Conservation (phyloP, 2,888 invertebrate species). For the Troides aeacus region DNA sequence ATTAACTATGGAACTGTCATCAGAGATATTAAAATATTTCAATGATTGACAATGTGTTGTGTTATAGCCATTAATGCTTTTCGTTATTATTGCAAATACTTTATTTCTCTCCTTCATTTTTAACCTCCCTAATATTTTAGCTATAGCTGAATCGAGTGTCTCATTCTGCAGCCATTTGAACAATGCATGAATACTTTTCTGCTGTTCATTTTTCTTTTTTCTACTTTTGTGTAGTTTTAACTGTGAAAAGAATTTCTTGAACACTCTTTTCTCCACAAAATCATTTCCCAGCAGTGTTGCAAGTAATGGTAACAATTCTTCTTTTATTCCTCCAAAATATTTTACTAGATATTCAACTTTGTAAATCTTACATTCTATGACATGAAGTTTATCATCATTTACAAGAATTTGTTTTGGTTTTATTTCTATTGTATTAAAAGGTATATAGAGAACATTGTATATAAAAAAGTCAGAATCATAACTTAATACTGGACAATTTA, state of each 20-base stretch:
- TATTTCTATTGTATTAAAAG: conserved; percentile 83
- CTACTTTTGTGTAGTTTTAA: conserved; percentile 80
- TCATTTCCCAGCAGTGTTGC: conserved; percentile 95
- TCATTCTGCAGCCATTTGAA: conserved; percentile 88
- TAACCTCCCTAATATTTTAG: conserved; percentile 82
- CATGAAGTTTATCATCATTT: conserved; percentile 55
- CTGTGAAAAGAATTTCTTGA: conserved; percentile 85
- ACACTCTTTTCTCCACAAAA: conserved; percentile 85
- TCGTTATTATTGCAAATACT: conserved; percentile 80
- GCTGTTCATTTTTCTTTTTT: conserved; percentile 80
- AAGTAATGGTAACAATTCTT: conserved; percentile 86
- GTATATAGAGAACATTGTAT: conserved; percentile 90
- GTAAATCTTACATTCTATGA: conserved; percentile 85
- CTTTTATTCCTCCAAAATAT: conserved; percentile 83
- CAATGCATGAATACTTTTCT: conserved; percentile 84
- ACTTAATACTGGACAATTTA: conserved; percentile 92
- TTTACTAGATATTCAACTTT: conserved; percentile 84
- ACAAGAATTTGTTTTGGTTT: conserved; percentile 57
- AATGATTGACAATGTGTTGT: conserved; percentile 80
- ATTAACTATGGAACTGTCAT: conserved; percentile 36
- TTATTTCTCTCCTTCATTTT: conserved; percentile 76
- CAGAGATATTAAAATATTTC: conserved; percentile 73
- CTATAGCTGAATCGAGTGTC: conserved; percentile 84
- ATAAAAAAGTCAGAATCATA: conserved; percentile 97
- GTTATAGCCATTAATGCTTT: conserved; percentile 83